Base-by-base conservation (phyloP, 2,888 invertebrate genomes). In the Polyommatus icarus region DNA sequence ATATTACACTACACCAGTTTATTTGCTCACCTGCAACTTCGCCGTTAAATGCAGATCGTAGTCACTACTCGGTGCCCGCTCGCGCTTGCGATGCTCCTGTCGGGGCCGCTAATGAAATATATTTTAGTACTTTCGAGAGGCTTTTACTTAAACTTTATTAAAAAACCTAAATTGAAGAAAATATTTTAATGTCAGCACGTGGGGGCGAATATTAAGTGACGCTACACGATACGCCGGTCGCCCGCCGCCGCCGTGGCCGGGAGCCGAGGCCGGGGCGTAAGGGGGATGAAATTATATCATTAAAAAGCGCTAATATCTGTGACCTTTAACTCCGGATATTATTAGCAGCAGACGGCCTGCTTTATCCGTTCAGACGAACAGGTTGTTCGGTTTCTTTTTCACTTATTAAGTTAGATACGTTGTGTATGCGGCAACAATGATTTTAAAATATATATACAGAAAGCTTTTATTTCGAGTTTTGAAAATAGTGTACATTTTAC, bases 1-100 rank as follows among this genome's bases (percentile, higher is more conserved):
- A 29, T 50, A 75, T 54, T 75, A 67, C 29, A 67, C 67, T 67
- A 32, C 67, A 67, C 29, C 67, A 15, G 29, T 67, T 15, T 67
- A 67, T 67, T 67, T 67, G 29, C 67, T 6, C 29, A 67, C 15
- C 67, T 32, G 4, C 67, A 15, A 32, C 29, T 32, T 67, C 29
- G 12, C 4, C 24, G 20, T 24, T 12, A 61, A 61, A 8, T 59
- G 20, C 59, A 7, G 46, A 46, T 10, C 3, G 46, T 12, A 46
- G 46, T 46, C 46, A 0, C 40, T 59, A 59, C n/a, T 40, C 40
- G 46, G 20, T 20, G 8, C 3, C 10, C 20, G 59, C 3, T 3
- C 20, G 59, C 61, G 29, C 1, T 12, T 15, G 1, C 24, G 12
- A 20, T 59, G 20, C 20, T 20, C 24, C 12, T 4, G 12, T 12